A percentile compares a stretch with the other conserved stretches of the same genome.
phyloP scores from a whole-genome alignment of 2,113 vertebrate genomes.

The Heterochromis multidens region DNA sequence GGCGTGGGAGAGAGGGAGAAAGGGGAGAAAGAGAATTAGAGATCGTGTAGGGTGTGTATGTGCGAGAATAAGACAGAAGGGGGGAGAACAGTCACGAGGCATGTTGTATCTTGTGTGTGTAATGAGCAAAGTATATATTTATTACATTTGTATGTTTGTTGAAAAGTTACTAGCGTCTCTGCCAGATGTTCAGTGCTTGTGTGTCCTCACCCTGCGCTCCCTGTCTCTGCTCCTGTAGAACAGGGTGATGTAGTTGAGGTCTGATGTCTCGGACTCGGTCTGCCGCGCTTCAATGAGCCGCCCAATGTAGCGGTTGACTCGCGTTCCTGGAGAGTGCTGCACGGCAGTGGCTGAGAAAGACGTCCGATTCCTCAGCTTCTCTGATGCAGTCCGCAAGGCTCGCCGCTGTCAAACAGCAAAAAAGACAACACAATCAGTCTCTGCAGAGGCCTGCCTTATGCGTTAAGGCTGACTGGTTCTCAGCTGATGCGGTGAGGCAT shows the following conservation, averaged over 20 bases:
- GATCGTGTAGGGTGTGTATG: constrained; percentile 34
- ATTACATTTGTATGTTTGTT: neutral
- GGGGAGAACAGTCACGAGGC: constrained; percentile 51
- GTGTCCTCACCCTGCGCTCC: constrained; percentile 84
- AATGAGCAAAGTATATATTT: constrained; percentile 26
- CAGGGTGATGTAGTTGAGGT: constrained; percentile 89
- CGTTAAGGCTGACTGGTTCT: neutral
- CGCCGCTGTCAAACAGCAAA: constrained; percentile 77
- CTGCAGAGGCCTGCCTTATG: neutral
- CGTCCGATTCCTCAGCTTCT: constrained; percentile 91
- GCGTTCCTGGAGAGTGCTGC: constrained; percentile 86
- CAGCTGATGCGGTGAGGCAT: neutral
- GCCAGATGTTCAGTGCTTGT: neutral
- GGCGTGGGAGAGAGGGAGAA: constrained; percentile 58
- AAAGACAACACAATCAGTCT: constrained; percentile 10
- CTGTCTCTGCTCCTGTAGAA: constrained; percentile 86
- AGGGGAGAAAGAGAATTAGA: constrained; percentile 36
- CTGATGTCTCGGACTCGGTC: constrained; percentile 89
- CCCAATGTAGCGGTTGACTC: constrained; percentile 94
- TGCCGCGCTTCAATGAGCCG: constrained; percentile 94
- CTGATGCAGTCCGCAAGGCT: constrained; percentile 90
- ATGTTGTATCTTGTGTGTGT: neutral
- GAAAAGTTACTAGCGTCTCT: neutral
- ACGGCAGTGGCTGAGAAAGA: constrained; percentile 87
- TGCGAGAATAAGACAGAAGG: constrained; percentile 25